phyloP scores from a whole-genome alignment of 37 sponge, comb jelly and placozoan species.

The Beroe forskalii region DNA sequence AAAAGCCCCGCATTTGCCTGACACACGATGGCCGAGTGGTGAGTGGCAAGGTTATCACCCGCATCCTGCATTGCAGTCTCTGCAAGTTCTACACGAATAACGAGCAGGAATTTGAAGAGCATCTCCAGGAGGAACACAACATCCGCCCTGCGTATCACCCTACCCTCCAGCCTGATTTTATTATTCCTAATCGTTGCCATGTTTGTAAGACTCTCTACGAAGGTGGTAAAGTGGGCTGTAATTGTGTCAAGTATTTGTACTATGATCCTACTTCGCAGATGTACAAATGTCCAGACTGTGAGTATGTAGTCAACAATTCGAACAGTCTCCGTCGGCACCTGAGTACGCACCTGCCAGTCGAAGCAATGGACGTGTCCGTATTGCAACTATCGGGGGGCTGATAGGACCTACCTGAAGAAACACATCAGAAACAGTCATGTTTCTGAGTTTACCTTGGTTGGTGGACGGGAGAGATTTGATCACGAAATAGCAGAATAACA shows the following conservation, averaged over 20 bases:
- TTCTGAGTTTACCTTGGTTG: no score
- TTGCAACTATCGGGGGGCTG: background rate
- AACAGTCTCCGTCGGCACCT: background rate
- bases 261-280: background rate
- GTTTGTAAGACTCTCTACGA: no score
- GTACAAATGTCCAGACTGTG: background rate
- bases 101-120: background rate
- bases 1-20: no score
- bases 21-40: no score
- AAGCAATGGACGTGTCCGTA: constrained; percentile 25
- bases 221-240: no score
- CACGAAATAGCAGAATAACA: no score
- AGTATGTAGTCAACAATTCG: background rate
- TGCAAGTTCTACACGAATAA: background rate
- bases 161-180: no score
- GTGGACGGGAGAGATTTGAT: no score
- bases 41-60: no score
- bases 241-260: background rate
- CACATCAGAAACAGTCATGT: background rate
- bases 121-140: background rate
- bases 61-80: no score
- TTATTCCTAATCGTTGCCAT: no score
- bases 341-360: background rate
- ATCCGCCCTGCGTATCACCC: no score
- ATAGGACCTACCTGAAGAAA: constrained; percentile 16